These are phyloP conservation scores for Cryptomyrus ogoouensis DNA, from an alignment of 2,113 vertebrate species.

Conservation along the genomic window DNA sequence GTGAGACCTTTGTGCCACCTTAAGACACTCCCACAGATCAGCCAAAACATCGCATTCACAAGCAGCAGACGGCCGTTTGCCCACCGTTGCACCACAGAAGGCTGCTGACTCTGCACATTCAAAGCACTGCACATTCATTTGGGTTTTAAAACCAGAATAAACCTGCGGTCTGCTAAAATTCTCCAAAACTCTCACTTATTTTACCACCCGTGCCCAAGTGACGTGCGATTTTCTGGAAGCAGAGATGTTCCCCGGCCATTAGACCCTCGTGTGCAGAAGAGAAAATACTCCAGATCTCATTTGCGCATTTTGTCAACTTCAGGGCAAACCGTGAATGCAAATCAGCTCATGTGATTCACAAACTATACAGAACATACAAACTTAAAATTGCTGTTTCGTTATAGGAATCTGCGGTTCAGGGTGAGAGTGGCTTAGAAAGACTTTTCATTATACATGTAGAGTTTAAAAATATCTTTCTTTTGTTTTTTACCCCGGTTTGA, in stretches of 20 bases:
- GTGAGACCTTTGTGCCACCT: background rate
- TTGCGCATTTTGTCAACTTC: background rate
- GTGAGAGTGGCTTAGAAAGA: background rate
- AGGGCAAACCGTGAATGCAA: background rate
- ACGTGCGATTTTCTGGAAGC: background rate
- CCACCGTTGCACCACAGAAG: background rate
- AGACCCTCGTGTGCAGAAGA: background rate
- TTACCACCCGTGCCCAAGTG: background rate
- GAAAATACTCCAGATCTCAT: background rate
- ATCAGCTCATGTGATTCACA: too few relatives aligned
- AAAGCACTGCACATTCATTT: background rate
- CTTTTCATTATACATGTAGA: background rate
- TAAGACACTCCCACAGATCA: background rate
- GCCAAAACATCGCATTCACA: background rate
- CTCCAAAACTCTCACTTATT: background rate
- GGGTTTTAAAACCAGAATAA: background rate
- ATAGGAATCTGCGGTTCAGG: background rate
- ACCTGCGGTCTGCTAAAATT: background rate
- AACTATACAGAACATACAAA: background rate
- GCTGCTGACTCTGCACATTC: background rate
- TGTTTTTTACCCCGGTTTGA: background rate
- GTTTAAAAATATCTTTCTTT: background rate
- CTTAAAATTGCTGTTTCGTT: background rate
- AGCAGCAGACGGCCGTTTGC: background rate
- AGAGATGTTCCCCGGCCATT: background rate